phyloP scores from a whole-genome alignment of 2,888 invertebrate genomes.

The Schizotus pectinicornis region DNA sequence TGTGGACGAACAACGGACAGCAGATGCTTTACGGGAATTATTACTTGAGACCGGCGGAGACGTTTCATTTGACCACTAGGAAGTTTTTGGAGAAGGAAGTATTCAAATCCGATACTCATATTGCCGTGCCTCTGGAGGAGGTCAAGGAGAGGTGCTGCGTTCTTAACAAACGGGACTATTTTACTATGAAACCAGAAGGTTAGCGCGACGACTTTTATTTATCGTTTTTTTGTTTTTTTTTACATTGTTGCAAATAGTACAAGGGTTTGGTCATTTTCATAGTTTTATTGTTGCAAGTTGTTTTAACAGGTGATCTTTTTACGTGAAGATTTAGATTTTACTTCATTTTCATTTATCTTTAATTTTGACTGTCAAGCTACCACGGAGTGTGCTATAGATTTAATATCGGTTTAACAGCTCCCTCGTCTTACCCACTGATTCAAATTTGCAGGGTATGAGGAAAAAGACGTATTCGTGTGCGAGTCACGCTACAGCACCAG shows the following conservation, averaged over 20 bases:
- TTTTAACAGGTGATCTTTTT: no score
- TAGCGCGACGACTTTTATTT: conserved; percentile 8
- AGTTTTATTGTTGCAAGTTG: no score
- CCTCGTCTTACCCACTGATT: no score
- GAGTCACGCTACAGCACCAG: conserved; percentile 92
- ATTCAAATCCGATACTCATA: conserved; percentile 91
- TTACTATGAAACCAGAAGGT: conserved; percentile 85
- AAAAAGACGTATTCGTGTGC: conserved; percentile 96
- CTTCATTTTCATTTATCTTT: no score
- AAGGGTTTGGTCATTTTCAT: no score
- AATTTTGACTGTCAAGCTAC: no score
- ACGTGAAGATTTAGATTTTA: no score
- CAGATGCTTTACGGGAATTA: conserved; percentile 92
- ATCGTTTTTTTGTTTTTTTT: no score
- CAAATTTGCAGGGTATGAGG: conserved; percentile 64
- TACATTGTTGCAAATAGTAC: no score
- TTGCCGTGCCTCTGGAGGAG: conserved; percentile 83
- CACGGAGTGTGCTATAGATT: no score
- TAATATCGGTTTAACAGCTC: no score
- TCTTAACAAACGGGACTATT: conserved; percentile 93
- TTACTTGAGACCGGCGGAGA: conserved; percentile 92
- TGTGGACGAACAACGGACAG: conserved; percentile 83
- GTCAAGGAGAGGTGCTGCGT: conserved; percentile 90
- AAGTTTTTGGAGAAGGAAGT: conserved; percentile 97
- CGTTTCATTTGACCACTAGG: conserved; percentile 92